A percentile compares a stretch with the other conserved stretches of the same genome.
These are phyloP conservation scores for Poecilobothrus nobilitatus DNA, from an alignment of 2,888 invertebrate genomes.

Conservation along the genomic window DNA sequence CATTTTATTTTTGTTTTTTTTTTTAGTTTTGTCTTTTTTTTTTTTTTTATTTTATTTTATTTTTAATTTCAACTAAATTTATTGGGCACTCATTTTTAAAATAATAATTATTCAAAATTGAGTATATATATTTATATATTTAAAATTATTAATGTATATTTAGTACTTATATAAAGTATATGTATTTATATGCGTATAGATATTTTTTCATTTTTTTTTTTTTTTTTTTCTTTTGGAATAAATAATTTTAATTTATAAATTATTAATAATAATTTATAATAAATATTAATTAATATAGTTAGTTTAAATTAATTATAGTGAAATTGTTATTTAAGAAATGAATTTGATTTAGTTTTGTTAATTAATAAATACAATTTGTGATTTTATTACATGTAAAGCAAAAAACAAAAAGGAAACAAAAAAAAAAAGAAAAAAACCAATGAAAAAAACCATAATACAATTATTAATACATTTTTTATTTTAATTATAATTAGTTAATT, in stretches of 20 bases:
- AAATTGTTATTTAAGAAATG: too few relatives aligned
- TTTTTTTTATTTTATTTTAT: constrained; percentile 13
- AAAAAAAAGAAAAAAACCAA: too few relatives aligned
- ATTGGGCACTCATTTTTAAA: constrained; percentile 44
- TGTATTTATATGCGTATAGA: too few relatives aligned
- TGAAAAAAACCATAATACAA: too few relatives aligned
- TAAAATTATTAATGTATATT: neutral
- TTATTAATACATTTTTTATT: too few relatives aligned
- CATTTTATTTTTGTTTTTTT: constrained; percentile 17
- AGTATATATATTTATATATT: neutral
- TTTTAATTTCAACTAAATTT: constrained; percentile 46
- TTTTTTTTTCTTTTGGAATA: neutral
- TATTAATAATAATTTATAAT: neutral
- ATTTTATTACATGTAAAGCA: too few relatives aligned
- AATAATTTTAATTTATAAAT: neutral
- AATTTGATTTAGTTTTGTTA: too few relatives aligned
- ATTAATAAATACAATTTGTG: too few relatives aligned
- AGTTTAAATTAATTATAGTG: neutral
- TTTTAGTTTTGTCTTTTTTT: constrained; percentile 33
- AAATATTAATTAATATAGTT: too few relatives aligned
- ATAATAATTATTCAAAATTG: neutral
- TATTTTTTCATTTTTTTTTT: too few relatives aligned
- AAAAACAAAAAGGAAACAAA: too few relatives aligned
- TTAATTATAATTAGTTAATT: too few relatives aligned
- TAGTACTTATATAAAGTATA: neutral